Base-by-base conservation (phyloP, 2,888 invertebrate species). In the Campaea margaritaria region DNA sequence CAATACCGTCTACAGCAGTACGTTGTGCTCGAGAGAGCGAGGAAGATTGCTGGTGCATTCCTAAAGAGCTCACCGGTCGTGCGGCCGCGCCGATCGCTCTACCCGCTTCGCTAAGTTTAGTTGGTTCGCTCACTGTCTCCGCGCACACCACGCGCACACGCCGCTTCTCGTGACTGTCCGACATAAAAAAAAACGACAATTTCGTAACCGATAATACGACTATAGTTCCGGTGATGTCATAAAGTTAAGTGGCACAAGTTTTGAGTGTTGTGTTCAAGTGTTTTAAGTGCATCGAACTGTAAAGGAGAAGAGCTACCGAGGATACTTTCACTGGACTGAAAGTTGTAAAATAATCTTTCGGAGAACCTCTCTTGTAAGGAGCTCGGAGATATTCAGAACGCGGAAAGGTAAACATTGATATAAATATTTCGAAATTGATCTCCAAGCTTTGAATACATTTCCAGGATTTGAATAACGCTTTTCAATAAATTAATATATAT, bases 271-370 rank as follows among this genome's bases (percentile, higher is more conserved):
- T 59, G 59, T 39, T 54, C 44, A 65, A 73, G 72, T 76, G 75
- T 67, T 76, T 69, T 69, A 76, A 79, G 81, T 75, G 70, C 73
- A 72, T 69, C 78, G 82, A 85, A 83, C 62, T 68, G 63, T 66
- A 76, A 82, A 81, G 50, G 42, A 50, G 80, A 86, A 86, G 85
- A 86, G 85, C 83, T 79, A 73, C 91, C 91, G 89, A 90, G 86
- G 85, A 86, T 86, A 91, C 91, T 92, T 92, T 92, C 91, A 92
- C 91, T 92, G 88, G 91, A 86, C 84, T 92, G 91, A 92, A 92
- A 92, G 91, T 92, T 84, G 78, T 80, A 80, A 79, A 86, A 86
- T 77, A 87, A 85, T 89, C 87, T 87, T 88, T 86, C 91, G 91
- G 91, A 86, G 70, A 78, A 83, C 86, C 88, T 89, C 91, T 84